Conservation (phyloP, 2,797 vertebrate species). For the Hemibagrus guttatus region DNA sequence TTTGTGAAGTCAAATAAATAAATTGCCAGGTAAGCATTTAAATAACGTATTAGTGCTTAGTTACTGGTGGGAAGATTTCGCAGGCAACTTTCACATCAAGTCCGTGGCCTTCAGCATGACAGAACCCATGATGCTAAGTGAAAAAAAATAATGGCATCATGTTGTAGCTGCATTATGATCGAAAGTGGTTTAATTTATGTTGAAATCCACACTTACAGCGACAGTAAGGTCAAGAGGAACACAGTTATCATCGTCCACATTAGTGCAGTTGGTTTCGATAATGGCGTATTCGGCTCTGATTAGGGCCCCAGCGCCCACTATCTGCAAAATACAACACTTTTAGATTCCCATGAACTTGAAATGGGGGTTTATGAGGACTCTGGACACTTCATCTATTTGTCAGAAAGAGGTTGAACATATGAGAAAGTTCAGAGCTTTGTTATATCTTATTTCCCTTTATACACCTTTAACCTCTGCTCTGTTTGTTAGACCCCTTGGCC, state of each 20-base stretch:
- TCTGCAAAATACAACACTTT: conserved; percentile 57
- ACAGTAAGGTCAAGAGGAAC: conserved; percentile 52
- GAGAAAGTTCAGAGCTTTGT: no score
- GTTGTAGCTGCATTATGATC: not conserved
- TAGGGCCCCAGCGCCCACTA: conserved; percentile 56
- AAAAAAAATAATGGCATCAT: not conserved
- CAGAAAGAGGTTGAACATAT: not conserved
- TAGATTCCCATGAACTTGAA: not conserved
- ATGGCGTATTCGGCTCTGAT: conserved; percentile 70
- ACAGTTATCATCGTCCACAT: conserved; percentile 56
- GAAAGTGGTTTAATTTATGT: not conserved
- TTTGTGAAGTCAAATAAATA: not conserved
- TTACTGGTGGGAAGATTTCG: conserved; percentile 71
- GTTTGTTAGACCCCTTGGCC: not conserved
- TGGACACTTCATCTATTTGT: no score
- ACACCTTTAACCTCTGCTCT: not conserved
- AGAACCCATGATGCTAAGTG: conserved; percentile 70
- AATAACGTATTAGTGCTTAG: not conserved
- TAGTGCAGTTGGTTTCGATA: conserved; percentile 71
- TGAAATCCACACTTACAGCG: conserved; percentile 67
- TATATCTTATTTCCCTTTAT: not conserved
- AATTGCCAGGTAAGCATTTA: not conserved
- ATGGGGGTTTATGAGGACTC: not conserved
- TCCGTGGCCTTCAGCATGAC: conserved; percentile 58
- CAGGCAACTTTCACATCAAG: conserved; percentile 59